Conservation (phyloP, 2,797 vertebrate species). For the Scolopax rusticola region DNA sequence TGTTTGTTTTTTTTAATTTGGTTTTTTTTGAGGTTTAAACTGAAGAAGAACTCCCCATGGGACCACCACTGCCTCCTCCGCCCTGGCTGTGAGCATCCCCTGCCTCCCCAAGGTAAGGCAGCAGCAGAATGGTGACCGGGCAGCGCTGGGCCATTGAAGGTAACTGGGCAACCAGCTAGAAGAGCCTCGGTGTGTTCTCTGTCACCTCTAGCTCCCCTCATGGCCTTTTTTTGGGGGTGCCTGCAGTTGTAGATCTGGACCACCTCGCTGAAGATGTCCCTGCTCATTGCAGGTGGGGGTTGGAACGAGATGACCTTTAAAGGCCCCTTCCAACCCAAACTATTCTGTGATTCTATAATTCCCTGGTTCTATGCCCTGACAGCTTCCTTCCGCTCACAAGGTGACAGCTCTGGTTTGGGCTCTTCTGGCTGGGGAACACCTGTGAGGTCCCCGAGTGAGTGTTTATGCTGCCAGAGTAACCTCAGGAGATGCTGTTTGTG, state of each 20-base stretch:
- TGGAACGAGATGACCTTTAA: not conserved
- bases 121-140: rapidly evolving
- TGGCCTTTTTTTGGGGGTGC: too few species aligned
- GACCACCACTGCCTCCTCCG: not conserved
- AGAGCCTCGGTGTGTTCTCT: rapidly evolving
- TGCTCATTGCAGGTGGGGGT: not conserved
- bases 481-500: not conserved
- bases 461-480: not conserved
- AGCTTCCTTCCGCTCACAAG: not conserved
- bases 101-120: not conserved
- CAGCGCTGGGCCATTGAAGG: rapidly evolving
- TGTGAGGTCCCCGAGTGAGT: not conserved
- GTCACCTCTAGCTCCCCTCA: not conserved
- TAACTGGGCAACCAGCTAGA: not conserved
- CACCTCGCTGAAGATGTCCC: not conserved
- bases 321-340: not conserved
- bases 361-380: not conserved
- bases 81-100: not conserved
- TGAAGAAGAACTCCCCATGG: not conserved
- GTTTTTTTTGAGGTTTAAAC: not conserved
- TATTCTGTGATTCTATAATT: not conserved
- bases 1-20: too few species aligned
- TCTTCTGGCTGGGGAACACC: not conserved
- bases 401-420: not conserved
- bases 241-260: not conserved